Percentiles rank a stretch among this genome's conserved stretches.
These are phyloP conservation scores for Kradibia gibbosae DNA, from an alignment of 1,140 invertebrate genomes.

Conservation along the genomic window DNA sequence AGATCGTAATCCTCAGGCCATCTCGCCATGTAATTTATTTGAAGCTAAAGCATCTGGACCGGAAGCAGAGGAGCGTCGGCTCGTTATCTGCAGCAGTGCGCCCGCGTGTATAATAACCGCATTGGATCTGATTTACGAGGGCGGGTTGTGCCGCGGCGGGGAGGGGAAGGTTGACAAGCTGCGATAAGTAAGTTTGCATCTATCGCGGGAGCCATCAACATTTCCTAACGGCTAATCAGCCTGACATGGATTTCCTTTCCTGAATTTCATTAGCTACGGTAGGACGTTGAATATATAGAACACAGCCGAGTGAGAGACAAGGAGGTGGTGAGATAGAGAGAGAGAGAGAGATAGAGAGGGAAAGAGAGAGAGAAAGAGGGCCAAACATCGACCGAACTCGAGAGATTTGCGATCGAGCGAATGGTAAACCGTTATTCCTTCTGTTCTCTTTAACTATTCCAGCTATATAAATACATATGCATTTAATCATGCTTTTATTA, in stretches of 20 bases:
- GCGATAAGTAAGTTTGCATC: constrained; percentile 30
- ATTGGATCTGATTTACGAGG: constrained; percentile 40
- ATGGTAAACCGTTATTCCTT: neutral
- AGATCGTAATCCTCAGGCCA: constrained; percentile 19
- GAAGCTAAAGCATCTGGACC: constrained; percentile 31
- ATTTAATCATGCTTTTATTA: too few species aligned
- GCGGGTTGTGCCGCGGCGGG: neutral
- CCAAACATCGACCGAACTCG: too few species aligned
- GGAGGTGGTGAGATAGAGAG: neutral
- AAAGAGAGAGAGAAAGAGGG: neutral
- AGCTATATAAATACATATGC: neutral
- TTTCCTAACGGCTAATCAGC: constrained; percentile 29
- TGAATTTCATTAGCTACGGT: constrained; percentile 31
- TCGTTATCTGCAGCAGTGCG: constrained; percentile 28
- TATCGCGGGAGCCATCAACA: constrained; percentile 15
- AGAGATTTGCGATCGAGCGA: neutral
- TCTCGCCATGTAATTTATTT: constrained; percentile 38
- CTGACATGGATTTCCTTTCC: constrained; percentile 20
- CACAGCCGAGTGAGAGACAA: neutral
- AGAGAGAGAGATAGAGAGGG: neutral
- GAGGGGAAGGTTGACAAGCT: neutral
- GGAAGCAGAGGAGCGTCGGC: constrained; percentile 21
- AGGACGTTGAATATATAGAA: too few species aligned
- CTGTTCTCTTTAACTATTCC: neutral
- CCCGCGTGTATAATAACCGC: constrained; percentile 39